Percentiles rank a stretch among this genome's conserved stretches.
These are phyloP conservation scores for Perca fluviatilis DNA, from an alignment of 2,113 vertebrate genomes.

Conservation along the genomic window DNA sequence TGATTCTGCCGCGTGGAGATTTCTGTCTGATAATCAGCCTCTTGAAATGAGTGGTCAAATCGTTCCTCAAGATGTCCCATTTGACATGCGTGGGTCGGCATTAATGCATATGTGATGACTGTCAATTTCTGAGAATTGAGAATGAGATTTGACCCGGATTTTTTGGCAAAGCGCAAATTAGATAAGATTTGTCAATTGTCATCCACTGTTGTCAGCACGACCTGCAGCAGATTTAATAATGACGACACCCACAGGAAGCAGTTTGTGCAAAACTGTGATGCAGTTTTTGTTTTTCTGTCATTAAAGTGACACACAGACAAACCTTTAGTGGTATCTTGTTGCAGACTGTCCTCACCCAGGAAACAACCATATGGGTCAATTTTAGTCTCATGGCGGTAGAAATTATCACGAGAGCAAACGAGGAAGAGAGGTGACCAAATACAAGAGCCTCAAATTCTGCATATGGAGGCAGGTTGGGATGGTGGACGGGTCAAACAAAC, in stretches of 20 bases:
- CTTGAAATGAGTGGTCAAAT: slow-evolving; percentile 58
- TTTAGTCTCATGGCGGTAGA: too few species aligned
- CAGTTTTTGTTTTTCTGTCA: not conserved
- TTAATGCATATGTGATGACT: slow-evolving; percentile 60
- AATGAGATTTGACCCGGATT: slow-evolving; percentile 65
- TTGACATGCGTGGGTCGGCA: slow-evolving; percentile 49
- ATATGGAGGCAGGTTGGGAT: too few species aligned
- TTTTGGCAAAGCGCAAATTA: slow-evolving; percentile 40
- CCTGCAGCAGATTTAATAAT: slow-evolving; percentile 38
- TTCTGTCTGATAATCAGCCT: slow-evolving; percentile 64
- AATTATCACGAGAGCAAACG: too few species aligned
- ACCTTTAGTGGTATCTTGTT: not conserved
- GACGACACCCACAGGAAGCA: slow-evolving; percentile 12
- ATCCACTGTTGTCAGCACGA: slow-evolving; percentile 39
- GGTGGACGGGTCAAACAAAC: too few species aligned
- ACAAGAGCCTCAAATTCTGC: too few species aligned
- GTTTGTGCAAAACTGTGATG: slow-evolving; percentile 14
- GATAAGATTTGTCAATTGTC: slow-evolving; percentile 62
- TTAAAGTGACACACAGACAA: not conserved
- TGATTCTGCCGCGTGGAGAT: slow-evolving; percentile 44
- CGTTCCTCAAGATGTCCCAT: slow-evolving; percentile 49
- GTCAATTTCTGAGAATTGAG: slow-evolving; percentile 40
- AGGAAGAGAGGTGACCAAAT: too few species aligned
- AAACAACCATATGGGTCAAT: too few species aligned
- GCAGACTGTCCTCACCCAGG: too few species aligned